Base-by-base conservation (phyloP, 2,113 vertebrate species). In the Zosterops pallidus region DNA sequence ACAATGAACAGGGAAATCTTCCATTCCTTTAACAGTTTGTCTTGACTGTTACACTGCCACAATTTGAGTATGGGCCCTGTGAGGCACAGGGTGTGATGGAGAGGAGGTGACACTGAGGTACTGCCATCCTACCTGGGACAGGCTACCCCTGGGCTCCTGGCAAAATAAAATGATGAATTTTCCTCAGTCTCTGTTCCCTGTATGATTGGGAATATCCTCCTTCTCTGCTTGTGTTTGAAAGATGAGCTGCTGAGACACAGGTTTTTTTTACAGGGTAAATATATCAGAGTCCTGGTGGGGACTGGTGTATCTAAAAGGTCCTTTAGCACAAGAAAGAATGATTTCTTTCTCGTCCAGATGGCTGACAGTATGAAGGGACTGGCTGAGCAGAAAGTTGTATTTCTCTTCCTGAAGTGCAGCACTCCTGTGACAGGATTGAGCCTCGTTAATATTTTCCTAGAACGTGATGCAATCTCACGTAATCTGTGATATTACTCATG, bases 391-490 rank as follows among this genome's bases (percentile, higher is more conserved):
- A 37, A 85, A 67, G 47, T 13, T 86, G 18, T 24, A 7, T 71
- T 88, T 31, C 18, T 70, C 17, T 84, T 87, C 59, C 67, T 74
- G 26, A 80, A 90, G 19, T 12, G 41, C 33, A 9, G 71, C 70
- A 24, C 44, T 82, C 65, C 62, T 56, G 29, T 57, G 83, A 46
- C 70, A 9, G 31, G 25, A 9, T 23, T 42, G 52, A 71, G 22
- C 33, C 37, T 70, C 57, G 46, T 83, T 76, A n/a, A n/a, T 65
- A 37, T 77, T 72, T 76, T 70, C 52, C 35, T 83, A 78, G 55
- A 90, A 70, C 0, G 0, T 83, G 86, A 55, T 5, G 13, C 77
- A 83, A 56, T 77, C 39, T 90, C 20, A 11, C 0, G 0, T 77
- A 62, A 70, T 62, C 42, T 47, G 26, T n/a, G n/a, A 35, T 56